These are phyloP conservation scores for Colius striatus DNA, from an alignment of 2,113 vertebrate species.

Conservation along the genomic window DNA sequence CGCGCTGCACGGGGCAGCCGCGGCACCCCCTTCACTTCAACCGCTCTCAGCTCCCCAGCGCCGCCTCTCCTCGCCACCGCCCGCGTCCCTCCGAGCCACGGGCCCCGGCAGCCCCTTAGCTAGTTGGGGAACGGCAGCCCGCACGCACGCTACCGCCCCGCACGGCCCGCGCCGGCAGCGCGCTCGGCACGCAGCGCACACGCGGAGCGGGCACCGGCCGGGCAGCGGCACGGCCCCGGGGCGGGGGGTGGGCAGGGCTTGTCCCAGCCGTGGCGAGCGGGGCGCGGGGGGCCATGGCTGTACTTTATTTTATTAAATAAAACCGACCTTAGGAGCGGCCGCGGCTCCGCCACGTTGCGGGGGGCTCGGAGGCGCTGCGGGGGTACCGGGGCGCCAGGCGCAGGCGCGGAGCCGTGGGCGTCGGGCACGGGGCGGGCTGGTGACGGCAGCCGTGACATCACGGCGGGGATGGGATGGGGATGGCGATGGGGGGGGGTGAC, in stretches of 20 bases:
- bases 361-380: too few relatives aligned
- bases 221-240: not conserved
- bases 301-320: constrained; percentile 52
- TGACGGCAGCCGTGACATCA: too few relatives aligned
- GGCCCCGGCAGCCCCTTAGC: not conserved
- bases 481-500: not conserved
- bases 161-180: not conserved
- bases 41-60: not conserved
- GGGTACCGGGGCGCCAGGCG: too few relatives aligned
- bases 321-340: not conserved
- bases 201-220: too few relatives aligned
- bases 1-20: not conserved
- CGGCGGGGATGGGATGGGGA: too few relatives aligned
- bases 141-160: not conserved
- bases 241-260: not conserved
- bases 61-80: too few relatives aligned
- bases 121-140: not conserved
- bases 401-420: too few relatives aligned
- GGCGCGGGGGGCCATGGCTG: not conserved
- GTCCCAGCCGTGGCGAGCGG: too few relatives aligned
- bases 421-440: too few relatives aligned
- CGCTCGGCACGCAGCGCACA: not conserved
- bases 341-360: not conserved
- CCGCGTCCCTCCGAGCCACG: too few relatives aligned
- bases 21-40: not conserved